phyloP scores from a whole-genome alignment of 2,888 invertebrate species.

The Pseudoips prasinana region DNA sequence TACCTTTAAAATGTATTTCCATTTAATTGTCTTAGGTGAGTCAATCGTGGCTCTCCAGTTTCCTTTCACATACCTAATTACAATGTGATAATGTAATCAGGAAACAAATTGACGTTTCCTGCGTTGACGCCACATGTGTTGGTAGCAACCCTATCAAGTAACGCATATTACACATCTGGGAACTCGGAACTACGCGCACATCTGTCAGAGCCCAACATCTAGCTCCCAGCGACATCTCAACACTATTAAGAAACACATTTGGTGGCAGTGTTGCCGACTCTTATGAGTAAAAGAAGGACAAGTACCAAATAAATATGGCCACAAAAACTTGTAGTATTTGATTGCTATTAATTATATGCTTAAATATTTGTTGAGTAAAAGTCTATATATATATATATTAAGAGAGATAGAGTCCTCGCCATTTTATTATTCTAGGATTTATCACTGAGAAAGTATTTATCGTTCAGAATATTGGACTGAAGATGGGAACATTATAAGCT shows the following conservation, averaged over 20 bases:
- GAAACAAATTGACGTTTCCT: slow-evolving; percentile 57
- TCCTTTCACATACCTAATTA: slow-evolving; percentile 30
- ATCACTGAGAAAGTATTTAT: too few species aligned
- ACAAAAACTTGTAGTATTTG: too few species aligned
- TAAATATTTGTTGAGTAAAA: too few species aligned
- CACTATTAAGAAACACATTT: slow-evolving; percentile 53
- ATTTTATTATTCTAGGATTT: too few species aligned
- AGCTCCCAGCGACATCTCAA: slow-evolving; percentile 23
- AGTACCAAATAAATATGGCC: too few species aligned
- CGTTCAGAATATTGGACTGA: too few species aligned
- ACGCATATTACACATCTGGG: slow-evolving; percentile 52
- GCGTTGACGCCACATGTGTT: slow-evolving; percentile 47
- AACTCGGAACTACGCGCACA: slow-evolving; percentile 51
- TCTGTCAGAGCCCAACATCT: slow-evolving; percentile 43
- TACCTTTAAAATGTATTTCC: too few species aligned
- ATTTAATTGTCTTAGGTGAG: slow-evolving; percentile 6
- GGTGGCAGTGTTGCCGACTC: slow-evolving; percentile 10
- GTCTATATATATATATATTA: too few species aligned
- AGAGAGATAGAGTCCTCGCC: too few species aligned
- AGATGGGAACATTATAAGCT: too few species aligned
- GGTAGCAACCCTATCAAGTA: slow-evolving; percentile 33
- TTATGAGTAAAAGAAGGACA: too few species aligned
- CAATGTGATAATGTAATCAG: slow-evolving; percentile 49
- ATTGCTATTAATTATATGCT: too few species aligned
- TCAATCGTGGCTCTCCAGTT: slow-evolving; percentile 18